Base-by-base conservation (phyloP, 2,797 vertebrate genomes). In the Bradypodion ventrale region DNA sequence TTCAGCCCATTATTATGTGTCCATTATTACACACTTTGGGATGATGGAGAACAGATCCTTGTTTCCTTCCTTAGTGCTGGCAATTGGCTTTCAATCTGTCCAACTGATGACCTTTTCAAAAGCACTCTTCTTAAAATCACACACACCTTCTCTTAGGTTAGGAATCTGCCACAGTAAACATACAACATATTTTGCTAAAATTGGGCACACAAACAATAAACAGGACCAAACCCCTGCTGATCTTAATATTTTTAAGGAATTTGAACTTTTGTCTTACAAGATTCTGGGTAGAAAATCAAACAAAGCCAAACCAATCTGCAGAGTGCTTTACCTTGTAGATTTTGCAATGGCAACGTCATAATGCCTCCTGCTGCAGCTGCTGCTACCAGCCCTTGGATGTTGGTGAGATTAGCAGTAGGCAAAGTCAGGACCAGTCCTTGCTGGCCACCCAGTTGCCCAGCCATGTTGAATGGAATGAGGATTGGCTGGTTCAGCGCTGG, bases 281-380 rank as follows among this genome's bases (percentile, higher is more conserved):
- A 68, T 27, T 6, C 2, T 8, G 42, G 5, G 19, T 46, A 4
- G 15, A 25, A 76, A 15, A 56, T 40, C 1, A 2, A 29, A 5
- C 21, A 16, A 40, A 46, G 83, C 84, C 77, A 87, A 68, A 4
- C 0, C 40, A 65, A 85, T 4, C 60, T 5, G 78, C 29, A 76
- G 49, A 1, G 0, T 27, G 5, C 32, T 94, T 96, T 97, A 99
- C 99, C 98, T 99, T 99, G 99, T 96, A 99, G 95, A 97, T 99
- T 99, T 97, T 99, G 99, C 94, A 99, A 97, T 88, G 99, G 99
- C 93, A 99, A 97, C 35, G 98, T 98, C 98, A 99, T 99, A 90
- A 99, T 98, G 94, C 99, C 98, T 95, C 98, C 98, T 44, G 98
- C 98, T 91, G 99, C 98, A 90, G 99, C 99, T 44, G 99, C 98